Conservation (phyloP, 2,113 vertebrate species). For the Cololabis saira region DNA sequence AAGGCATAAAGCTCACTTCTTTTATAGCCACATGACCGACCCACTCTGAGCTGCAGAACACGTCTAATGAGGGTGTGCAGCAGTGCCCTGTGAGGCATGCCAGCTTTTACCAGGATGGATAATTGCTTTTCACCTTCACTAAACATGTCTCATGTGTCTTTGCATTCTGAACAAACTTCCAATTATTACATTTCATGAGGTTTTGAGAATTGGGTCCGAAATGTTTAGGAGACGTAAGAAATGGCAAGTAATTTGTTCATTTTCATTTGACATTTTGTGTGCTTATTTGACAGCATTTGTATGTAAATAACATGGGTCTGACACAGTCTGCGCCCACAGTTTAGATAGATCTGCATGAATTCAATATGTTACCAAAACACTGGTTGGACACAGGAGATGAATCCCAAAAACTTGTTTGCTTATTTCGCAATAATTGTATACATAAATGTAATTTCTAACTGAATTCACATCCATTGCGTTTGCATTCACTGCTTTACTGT, state of each 20-base stretch:
- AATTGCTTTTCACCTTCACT: slow-evolving; percentile 78
- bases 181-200: slow-evolving; percentile 60
- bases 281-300: background rate
- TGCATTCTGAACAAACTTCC: slow-evolving; percentile 43
- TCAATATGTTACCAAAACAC: too few species aligned
- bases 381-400: too few species aligned
- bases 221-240: slow-evolving; percentile 11
- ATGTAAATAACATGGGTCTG: background rate
- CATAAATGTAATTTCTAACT: too few species aligned
- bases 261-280: background rate
- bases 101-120: slow-evolving; percentile 72
- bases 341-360: background rate
- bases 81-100: slow-evolving; percentile 69
- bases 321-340: background rate
- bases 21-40: slow-evolving; percentile 71
- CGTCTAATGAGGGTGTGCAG: slow-evolving; percentile 74
- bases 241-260: background rate
- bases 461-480: too few species aligned
- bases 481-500: too few species aligned
- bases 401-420: too few species aligned
- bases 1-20: slow-evolving; percentile 59
- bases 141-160: slow-evolving; percentile 67
- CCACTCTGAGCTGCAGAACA: slow-evolving; percentile 69
- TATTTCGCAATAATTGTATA: too few species aligned
- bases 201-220: slow-evolving; percentile 33